Base-by-base conservation (phyloP, 2,797 vertebrate species). In the Scolopax rusticola region DNA sequence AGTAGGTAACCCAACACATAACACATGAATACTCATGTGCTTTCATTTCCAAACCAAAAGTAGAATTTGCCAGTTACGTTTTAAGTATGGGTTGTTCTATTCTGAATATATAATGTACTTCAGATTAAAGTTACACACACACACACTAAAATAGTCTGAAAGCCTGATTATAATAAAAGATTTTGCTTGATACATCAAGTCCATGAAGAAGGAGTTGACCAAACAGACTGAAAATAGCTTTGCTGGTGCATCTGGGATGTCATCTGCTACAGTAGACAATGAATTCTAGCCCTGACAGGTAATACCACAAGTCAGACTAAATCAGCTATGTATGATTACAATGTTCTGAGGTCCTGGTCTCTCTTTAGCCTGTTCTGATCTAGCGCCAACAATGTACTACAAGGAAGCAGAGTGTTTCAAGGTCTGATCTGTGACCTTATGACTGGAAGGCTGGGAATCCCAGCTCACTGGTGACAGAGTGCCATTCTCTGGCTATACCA, bases 381-480 rank as follows among this genome's bases (percentile, higher is more conserved):
- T 32, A 77, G 41, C 47, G 81, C 88, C 81, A 95, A 65, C 43
- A 27, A 76, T 4, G 1, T 12, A 69, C 54, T 32, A 67, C 24
- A 84, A 82, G 56, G 77, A 94, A 95, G 77, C 70, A 79, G 23
- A 71, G 85, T 56, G 43, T 80, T 77, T 89, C 91, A 97, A 95
- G 83, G 80, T 93, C 94, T 95, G 75, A 91, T 84, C 63, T 77
- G 63, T 89, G 67, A 89, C 84, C 64, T 90, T 77, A 90, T 0
- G 0, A n/a, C 0, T 50, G 41, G 56, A 90, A 94, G 64, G 74
- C 38, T 21, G n/a, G 32, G 53, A 60, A 94, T 50, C 48, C 70
- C 73, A 41, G 18, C 33, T 92, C 51, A 83, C 38, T 2, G 4
- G 71, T 17, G 33, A 85, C 47, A 48, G 32, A 33, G 4, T 36